Evolutionary conservation across 2,113 vertebrate genomes (phyloP).

Genomic region (Dipodomys ordii): DNA sequence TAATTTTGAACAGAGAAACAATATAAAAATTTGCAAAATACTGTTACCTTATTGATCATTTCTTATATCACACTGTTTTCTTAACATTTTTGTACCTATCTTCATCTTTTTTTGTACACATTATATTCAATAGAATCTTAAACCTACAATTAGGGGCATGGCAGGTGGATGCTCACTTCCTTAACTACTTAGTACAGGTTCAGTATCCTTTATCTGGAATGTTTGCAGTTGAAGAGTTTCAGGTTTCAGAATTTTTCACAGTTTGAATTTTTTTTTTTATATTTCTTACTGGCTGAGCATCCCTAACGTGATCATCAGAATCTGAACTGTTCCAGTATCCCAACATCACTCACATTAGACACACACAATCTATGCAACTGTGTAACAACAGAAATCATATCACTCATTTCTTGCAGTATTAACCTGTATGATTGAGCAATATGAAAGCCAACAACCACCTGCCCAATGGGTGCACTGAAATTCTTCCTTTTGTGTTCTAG

Average conservation of each 20-base stretch:
- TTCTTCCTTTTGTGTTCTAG: conserved; percentile 84
- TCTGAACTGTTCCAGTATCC: neutral
- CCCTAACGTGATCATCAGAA: neutral
- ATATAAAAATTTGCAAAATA: neutral
- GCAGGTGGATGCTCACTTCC: neutral
- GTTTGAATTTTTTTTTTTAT: neutral
- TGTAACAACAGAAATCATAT: neutral
- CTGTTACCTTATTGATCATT: neutral
- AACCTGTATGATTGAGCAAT: neutral
- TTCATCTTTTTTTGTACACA: conserved; percentile 19
- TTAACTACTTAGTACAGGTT: neutral
- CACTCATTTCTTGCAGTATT: conserved; percentile 37
- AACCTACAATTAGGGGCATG: neutral
- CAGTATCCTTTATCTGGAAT: neutral
- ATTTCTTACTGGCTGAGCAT: neutral
- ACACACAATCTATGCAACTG: neutral
- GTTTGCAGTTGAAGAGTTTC: neutral
- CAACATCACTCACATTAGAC: neutral
- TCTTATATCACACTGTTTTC: conserved; percentile 19
- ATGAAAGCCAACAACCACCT: neutral
- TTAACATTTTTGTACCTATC: conserved; percentile 25
- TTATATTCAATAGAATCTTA: neutral
- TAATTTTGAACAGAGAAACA: conserved; percentile 54
- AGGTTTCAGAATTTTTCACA: neutral
- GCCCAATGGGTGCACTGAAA: neutral